A percentile compares a stretch with the other conserved stretches of the same genome.
Conservation (phyloP, 2,888 invertebrate species). For the Cephus pulcher region DNA sequence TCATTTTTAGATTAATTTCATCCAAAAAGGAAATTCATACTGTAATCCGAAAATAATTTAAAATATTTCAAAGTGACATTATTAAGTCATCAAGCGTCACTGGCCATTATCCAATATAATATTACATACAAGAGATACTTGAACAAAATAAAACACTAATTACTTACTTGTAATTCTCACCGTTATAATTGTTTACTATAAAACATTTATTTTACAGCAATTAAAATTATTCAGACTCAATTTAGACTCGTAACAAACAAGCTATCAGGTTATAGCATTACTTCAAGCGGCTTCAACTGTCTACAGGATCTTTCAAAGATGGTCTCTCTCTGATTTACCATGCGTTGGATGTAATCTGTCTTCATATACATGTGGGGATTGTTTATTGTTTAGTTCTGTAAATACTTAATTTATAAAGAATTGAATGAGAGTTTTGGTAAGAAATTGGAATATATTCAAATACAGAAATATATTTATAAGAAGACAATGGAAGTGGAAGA, state of each 20-base stretch:
- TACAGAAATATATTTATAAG: not conserved
- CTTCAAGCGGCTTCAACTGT: not conserved
- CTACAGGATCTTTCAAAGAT: not conserved
- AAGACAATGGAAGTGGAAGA: slow-evolving; percentile 25
- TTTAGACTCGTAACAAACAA: not conserved
- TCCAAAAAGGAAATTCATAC: slow-evolving; percentile 3
- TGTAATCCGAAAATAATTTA: not conserved
- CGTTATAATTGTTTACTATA: not conserved
- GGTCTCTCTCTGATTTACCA: not conserved
- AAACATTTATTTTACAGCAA: not conserved
- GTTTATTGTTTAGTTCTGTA: not conserved
- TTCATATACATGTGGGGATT: not conserved
- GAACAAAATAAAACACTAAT: not conserved
- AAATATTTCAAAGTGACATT: not conserved
- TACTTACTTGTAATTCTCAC: not conserved
- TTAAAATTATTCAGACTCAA: not conserved
- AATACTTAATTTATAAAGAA: not conserved
- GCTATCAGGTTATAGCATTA: not conserved
- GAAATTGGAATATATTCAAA: not conserved
- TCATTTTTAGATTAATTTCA: slow-evolving; percentile 33
- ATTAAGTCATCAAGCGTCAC: not conserved
- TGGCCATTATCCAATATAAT: not conserved
- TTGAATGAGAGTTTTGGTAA: not conserved
- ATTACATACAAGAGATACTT: not conserved
- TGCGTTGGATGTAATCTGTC: not conserved